Conservation (phyloP, 2,797 vertebrate species). For the Aplochiton taeniatus region DNA sequence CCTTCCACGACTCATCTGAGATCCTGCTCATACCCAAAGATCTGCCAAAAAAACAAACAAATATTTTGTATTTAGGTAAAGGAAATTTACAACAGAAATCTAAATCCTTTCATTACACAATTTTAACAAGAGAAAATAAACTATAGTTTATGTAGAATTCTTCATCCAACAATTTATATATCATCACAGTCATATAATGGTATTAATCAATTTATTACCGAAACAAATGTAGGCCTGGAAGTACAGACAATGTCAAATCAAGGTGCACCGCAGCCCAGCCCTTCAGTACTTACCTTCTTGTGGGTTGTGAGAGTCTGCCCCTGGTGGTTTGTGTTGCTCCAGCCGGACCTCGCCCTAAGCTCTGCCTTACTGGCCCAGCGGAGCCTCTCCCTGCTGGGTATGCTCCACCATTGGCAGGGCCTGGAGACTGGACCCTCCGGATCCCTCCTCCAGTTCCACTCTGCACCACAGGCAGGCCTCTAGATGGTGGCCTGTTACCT, state of each 20-base stretch:
- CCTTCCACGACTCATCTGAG: constrained; percentile 89
- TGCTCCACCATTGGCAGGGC: constrained; percentile 61
- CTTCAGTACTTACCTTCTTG: constrained; percentile 75
- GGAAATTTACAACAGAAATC: too few species aligned
- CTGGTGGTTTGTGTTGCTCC: constrained; percentile 63
- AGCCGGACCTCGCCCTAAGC: constrained; percentile 62
- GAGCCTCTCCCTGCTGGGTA: constrained; percentile 61
- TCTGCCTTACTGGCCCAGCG: constrained; percentile 59
- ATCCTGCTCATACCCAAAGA: constrained; percentile 80
- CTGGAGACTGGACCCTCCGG: constrained; percentile 76
- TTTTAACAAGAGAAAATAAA: too few species aligned
- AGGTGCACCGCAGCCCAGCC: too few species aligned
- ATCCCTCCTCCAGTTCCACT: constrained; percentile 42
- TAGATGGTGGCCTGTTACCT: constrained; percentile 71
- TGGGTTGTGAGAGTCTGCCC: constrained; percentile 76
- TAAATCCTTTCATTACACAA: too few species aligned
- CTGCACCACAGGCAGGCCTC: constrained; percentile 77
- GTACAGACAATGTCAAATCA: too few species aligned
- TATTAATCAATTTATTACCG: too few species aligned
- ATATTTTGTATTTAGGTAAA: too few species aligned
- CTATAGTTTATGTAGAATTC: too few species aligned
- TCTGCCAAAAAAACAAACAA: constrained; percentile 61
- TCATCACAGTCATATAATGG: too few species aligned
- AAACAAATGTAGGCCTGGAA: too few species aligned
- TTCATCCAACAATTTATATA: too few species aligned